Percentiles rank a stretch among this genome's conserved stretches.
Evolutionary conservation across 1,140 invertebrate genomes (phyloP).

Genomic region (Zaprionus kolodkinae): DNA sequence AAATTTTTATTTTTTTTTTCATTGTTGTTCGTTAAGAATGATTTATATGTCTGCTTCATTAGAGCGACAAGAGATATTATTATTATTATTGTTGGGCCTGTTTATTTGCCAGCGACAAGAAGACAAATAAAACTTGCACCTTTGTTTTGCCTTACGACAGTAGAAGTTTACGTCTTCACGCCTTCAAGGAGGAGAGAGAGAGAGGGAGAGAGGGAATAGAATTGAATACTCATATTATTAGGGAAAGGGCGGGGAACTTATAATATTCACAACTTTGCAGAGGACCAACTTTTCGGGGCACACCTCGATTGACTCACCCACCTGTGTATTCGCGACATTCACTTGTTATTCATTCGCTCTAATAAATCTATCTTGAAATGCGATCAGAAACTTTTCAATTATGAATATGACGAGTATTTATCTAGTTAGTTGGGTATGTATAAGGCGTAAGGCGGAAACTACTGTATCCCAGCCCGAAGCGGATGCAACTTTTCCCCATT

Average conservation of each 20-base stretch:
- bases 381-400: conserved; percentile 32
- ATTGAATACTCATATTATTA: not conserved
- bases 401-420: conserved; percentile 13
- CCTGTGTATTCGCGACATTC: not conserved
- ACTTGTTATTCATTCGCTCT: conserved; percentile 3
- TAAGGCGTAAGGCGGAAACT: conserved; percentile 10
- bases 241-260: not conserved
- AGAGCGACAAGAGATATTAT: conserved; percentile 37
- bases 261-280: conserved; percentile 6
- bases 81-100: conserved; percentile 32
- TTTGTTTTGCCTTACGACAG: conserved; percentile 21
- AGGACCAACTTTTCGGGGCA: conserved; percentile 33
- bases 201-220: not conserved
- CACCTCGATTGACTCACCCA: conserved; percentile 22
- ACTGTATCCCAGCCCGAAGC: not conserved
- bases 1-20: conserved; percentile 19
- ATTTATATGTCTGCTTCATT: conserved; percentile 52
- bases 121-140: conserved; percentile 40
- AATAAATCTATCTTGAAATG: conserved; percentile 7
- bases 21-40: conserved; percentile 4
- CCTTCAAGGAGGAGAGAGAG: not conserved
- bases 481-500: conserved; percentile 23
- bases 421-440: conserved; percentile 10
- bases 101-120: conserved; percentile 45
- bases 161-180: conserved; percentile 38